Evolutionary conservation across 37 sponge, comb jelly and placozoan species (phyloP).

Genomic region (Haliclona indistincta): DNA sequence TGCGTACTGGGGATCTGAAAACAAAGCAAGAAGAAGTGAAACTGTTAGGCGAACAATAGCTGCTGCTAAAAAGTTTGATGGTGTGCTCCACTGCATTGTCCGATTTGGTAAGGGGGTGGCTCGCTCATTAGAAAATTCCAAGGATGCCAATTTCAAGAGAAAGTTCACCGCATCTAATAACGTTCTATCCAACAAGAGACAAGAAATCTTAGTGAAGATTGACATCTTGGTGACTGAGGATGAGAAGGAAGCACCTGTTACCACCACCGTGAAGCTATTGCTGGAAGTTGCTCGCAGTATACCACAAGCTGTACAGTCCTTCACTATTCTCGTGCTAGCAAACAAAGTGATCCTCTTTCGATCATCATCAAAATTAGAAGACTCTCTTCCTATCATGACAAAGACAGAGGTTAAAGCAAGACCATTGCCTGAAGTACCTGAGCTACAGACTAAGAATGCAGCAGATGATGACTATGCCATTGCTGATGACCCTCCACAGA

Average conservation of each 20-base stretch:
- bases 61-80: constrained; percentile 48
- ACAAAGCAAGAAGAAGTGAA: constrained; percentile 30
- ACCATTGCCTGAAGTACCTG: constrained; percentile 57
- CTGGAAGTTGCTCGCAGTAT: constrained; percentile 51
- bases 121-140: constrained; percentile 30
- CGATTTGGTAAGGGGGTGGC: constrained; percentile 69
- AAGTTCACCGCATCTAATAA: constrained; percentile 42
- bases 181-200: constrained; percentile 34
- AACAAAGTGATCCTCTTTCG: constrained; percentile 63
- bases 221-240: constrained; percentile 29
- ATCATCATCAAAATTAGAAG: neutral
- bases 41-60: constrained; percentile 36
- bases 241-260: constrained; percentile 27
- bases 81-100: constrained; percentile 28
- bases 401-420: constrained; percentile 56
- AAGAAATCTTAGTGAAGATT: constrained; percentile 41
- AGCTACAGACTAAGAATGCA: neutral
- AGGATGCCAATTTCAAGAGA: constrained; percentile 61
- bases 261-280: constrained; percentile 64
- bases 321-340: constrained; percentile 48
- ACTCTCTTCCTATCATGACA: constrained; percentile 55
- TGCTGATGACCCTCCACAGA: neutral
- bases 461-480: neutral
- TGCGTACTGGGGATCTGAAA: constrained; percentile 68
- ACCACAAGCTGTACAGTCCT: constrained; percentile 49